Conservation (phyloP, 2,888 invertebrate species). For the Caenorhabditis uteleia region DNA sequence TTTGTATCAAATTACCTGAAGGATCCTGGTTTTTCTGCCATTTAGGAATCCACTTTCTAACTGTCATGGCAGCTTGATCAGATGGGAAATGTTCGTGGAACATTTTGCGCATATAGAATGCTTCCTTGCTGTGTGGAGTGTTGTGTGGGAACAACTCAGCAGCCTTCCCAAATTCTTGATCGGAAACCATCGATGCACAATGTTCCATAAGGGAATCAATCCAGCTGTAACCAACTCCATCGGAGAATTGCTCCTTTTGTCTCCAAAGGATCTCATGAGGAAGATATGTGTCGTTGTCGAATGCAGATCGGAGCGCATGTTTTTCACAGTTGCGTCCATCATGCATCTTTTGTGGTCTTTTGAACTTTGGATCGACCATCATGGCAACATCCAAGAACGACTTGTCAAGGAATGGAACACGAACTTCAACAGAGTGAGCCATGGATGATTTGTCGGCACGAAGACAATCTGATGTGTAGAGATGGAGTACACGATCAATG, state of each 20-base stretch:
- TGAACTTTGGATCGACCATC: constrained; percentile 61
- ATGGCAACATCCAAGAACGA: constrained; percentile 69
- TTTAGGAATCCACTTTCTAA: constrained; percentile 66
- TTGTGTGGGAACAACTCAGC: constrained; percentile 70
- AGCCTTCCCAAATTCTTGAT: constrained; percentile 70
- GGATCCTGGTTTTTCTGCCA: constrained; percentile 66
- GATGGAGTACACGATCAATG: constrained; percentile 64
- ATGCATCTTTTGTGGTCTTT: constrained; percentile 58
- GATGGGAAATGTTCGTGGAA: constrained; percentile 72
- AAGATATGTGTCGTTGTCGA: constrained; percentile 76
- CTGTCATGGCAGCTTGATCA: constrained; percentile 62
- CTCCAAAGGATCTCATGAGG: constrained; percentile 89
- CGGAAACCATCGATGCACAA: constrained; percentile 70
- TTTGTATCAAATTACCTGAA: constrained; percentile 26
- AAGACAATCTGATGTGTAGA: constrained; percentile 69
- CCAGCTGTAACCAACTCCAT: constrained; percentile 72
- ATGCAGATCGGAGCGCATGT: constrained; percentile 83
- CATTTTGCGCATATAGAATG: constrained; percentile 71
- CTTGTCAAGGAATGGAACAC: constrained; percentile 71
- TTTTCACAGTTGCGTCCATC: constrained; percentile 82
- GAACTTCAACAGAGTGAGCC: constrained; percentile 70
- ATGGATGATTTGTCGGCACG: constrained; percentile 70
- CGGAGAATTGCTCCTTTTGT: constrained; percentile 81
- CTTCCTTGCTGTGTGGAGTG: constrained; percentile 73
- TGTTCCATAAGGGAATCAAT: constrained; percentile 65